Evolutionary conservation across 2,113 vertebrate genomes (phyloP), one percentile per base, ranked within the genome.

Genomic region (Actinemys pallida): DNA sequence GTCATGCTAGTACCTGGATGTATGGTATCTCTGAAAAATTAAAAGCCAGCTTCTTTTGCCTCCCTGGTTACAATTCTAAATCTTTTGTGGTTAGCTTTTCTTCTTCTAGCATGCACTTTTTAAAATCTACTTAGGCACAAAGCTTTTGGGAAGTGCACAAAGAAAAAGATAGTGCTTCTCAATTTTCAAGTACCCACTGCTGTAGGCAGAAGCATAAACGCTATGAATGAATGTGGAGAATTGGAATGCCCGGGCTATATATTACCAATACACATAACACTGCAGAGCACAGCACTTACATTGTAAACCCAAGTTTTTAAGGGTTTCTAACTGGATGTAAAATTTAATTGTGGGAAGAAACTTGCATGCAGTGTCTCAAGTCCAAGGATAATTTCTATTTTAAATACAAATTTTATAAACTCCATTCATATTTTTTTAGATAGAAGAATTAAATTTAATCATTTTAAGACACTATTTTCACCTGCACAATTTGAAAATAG

Each of bases 111-210:
- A 72, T 83, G 83, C 1, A 10, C 50, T 27, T 31, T 4, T 54
- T 39, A 29, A 17, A 5, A 13, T 8, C 85, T 52, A 7, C 1
- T 76, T 78, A 42, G 24, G 42, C 12, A 65, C 57, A 1, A 54
- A 3, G 53, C 3, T 75, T 5, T 2, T 27, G 19, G 78, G 90
- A 9, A 2, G 57, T 0, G 2, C 56, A 31, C 4, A 0, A 1
- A 59, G 31, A 0, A 5, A 20, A 35, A 50, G 78, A 10, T 1
- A 52, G 20, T 35, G 25, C 45, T 13, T 24, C n/a, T 16, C 0
- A 0, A 5, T 6, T 1, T 16, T 0, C 13, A 3, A 0, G 53
- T 3, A 35, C 0, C 0, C 0, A 0, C 1, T 0, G 0, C 45
- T 49, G 20, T 20, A 6, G 79, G 89, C 9, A 54, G 75, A 39